Evolutionary conservation across 2,797 vertebrate genomes (phyloP).

Genomic region (Macrochelys suwanniensis): DNA sequence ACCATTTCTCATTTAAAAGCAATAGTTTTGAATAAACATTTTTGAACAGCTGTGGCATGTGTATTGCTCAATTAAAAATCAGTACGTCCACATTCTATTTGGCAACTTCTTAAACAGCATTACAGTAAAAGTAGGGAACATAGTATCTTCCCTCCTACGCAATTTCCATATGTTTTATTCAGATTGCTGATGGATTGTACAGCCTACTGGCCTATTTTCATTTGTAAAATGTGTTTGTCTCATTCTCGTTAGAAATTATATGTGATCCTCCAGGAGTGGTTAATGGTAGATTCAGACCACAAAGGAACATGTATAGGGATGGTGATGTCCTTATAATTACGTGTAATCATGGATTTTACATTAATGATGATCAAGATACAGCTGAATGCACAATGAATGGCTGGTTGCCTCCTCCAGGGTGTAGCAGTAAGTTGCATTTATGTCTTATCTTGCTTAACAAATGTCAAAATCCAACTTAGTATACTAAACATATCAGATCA

Average conservation of each 20-base stretch:
- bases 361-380: background rate
- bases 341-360: slow-evolving; percentile 51
- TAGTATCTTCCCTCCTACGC: background rate
- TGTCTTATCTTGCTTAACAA: background rate
- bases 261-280: background rate
- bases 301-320: background rate
- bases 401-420: slow-evolving; percentile 75
- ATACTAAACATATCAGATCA: background rate
- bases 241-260: background rate
- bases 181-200: background rate
- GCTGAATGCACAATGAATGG: slow-evolving; percentile 60
- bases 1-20: too few species aligned
- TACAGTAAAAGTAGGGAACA: background rate
- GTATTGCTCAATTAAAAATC: background rate
- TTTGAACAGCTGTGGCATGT: background rate
- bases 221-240: background rate
- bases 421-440: slow-evolving; percentile 70
- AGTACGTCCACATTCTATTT: background rate
- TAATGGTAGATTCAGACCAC: background rate
- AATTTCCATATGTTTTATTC: background rate
- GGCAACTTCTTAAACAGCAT: background rate
- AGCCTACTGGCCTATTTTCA: background rate
- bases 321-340: background rate
- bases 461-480: background rate
- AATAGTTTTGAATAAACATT: too few species aligned